Conservation (phyloP, 2,113 vertebrate genomes). For the Coracopsis vasa region DNA sequence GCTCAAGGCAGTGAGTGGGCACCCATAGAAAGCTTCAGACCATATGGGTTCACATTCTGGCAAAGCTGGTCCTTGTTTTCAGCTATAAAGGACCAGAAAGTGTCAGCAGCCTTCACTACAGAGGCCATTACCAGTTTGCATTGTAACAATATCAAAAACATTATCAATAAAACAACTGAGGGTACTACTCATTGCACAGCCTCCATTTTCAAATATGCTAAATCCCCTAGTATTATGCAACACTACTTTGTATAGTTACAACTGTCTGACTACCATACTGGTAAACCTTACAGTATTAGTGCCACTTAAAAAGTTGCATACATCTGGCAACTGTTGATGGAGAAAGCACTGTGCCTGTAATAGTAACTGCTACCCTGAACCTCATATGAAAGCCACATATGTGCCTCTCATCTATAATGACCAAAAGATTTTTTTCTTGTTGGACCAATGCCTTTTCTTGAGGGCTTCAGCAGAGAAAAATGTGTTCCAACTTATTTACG, state of each 20-base stretch:
- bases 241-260: not conserved
- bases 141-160: not conserved
- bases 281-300: not conserved
- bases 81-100: not conserved
- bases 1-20: not conserved
- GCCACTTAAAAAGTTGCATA: not conserved
- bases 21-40: not conserved
- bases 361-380: not conserved
- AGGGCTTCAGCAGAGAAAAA: not conserved
- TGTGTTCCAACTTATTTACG: not conserved
- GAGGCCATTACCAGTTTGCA: not conserved
- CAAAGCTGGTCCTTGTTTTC: not conserved
- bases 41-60: rapidly evolving
- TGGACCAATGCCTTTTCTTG: not conserved
- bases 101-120: not conserved
- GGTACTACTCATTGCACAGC: not conserved
- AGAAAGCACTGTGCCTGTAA: not conserved
- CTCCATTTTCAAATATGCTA: not conserved
- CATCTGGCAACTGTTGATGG: not conserved
- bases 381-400: not conserved
- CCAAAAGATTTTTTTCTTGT: not conserved
- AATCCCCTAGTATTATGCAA: not conserved
- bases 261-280: not conserved
- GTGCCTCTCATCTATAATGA: not conserved
- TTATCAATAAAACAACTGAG: not conserved